A percentile compares a stretch with the other conserved stretches of the same genome.
phyloP scores from a whole-genome alignment of 35 echinoderm and acorn worm genomes.

The Apostichopus parvimensis region DNA sequence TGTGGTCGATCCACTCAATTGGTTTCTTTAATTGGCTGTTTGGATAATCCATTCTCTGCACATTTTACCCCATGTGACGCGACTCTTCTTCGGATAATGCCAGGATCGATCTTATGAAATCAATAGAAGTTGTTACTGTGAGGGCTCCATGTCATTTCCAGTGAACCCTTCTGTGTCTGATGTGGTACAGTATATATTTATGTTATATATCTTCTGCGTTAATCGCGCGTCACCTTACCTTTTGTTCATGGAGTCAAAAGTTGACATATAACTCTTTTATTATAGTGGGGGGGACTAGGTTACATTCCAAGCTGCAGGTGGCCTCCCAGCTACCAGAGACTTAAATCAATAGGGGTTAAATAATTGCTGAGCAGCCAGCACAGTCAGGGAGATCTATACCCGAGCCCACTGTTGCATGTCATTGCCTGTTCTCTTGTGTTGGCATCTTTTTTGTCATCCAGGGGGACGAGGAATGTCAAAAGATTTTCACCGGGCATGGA shows the following conservation, averaged over 20 bases:
- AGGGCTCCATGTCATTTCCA: background rate
- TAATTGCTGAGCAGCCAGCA: slow-evolving; percentile 6
- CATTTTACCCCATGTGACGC: background rate
- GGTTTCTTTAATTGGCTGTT: background rate
- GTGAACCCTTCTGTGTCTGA: background rate
- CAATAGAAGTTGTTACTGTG: background rate
- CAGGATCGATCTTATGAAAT: background rate
- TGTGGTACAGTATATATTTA: background rate
- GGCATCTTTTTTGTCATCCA: background rate
- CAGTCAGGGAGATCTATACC: background rate
- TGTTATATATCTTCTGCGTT: background rate
- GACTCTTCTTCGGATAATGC: background rate
- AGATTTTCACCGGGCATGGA: background rate
- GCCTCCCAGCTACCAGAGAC: background rate
- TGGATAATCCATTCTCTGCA: background rate
- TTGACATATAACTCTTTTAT: slow-evolving; percentile 38
- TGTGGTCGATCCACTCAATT: background rate
- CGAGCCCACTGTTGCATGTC: slow-evolving; percentile 27
- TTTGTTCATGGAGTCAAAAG: background rate
- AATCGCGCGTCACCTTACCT: slow-evolving; percentile 24
- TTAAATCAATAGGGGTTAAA: slow-evolving; percentile 12
- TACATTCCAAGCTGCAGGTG: slow-evolving; percentile 30
- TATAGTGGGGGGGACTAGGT: background rate
- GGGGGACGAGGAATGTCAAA: background rate
- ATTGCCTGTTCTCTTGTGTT: background rate